Percentiles rank a stretch among this genome's conserved stretches.
phyloP scores from a whole-genome alignment of 2,113 vertebrate species.

The Sylvia atricapilla region DNA sequence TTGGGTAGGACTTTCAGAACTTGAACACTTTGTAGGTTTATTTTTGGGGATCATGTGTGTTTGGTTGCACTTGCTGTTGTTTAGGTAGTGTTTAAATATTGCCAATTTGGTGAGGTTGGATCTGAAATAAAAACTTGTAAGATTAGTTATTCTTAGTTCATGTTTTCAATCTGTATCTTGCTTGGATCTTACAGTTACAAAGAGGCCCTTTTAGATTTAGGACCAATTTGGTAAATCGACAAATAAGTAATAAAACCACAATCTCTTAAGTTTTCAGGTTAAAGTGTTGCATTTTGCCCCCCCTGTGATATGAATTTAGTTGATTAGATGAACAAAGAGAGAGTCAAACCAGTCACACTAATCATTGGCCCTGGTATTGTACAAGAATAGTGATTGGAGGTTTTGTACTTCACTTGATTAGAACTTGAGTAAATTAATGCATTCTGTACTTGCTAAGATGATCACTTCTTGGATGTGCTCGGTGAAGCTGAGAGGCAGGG shows the following conservation, averaged over 20 bases:
- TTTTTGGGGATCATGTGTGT: not conserved
- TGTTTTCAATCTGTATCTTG: not conserved
- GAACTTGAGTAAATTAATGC: not conserved
- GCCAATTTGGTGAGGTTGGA: not conserved
- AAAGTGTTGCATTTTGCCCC: not conserved
- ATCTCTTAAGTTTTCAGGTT: not conserved
- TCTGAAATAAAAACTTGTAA: not conserved
- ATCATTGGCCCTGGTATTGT: not conserved
- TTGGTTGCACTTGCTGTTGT: not conserved
- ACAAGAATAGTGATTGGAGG: not conserved
- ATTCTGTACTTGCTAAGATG: not conserved
- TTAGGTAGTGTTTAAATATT: not conserved
- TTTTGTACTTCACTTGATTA: not conserved
- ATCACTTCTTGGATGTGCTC: not conserved
- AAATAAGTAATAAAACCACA: not conserved
- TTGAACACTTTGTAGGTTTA: not conserved
- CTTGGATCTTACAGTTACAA: not conserved
- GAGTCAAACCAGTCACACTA: not conserved
- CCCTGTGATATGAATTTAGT: not conserved
- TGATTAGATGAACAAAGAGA: not conserved
- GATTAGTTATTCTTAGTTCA: not conserved
- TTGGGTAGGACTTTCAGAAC: not conserved
- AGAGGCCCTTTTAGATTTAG: not conserved
- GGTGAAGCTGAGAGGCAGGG: not conserved
- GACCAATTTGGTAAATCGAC: not conserved